Conservation (phyloP, 2,113 vertebrate genomes). For the Lepisosteus osseus region DNA sequence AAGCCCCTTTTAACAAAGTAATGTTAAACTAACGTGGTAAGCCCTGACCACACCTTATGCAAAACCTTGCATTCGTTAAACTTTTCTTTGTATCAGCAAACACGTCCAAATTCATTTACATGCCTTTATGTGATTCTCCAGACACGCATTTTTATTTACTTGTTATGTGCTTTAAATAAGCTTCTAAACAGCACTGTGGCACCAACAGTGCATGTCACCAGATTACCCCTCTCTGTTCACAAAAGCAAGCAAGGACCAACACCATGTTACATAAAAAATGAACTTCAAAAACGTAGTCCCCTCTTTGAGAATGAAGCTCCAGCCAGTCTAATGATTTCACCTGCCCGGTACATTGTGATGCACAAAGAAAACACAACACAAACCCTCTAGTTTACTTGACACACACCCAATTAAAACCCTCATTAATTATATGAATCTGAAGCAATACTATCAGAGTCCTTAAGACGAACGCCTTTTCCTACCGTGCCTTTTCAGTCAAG, state of each 20-base stretch:
- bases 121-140: no score
- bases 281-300: no score
- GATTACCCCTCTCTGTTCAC: no score
- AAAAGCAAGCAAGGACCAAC: no score
- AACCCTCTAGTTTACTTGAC: conserved; percentile 52
- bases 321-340: conserved; percentile 56
- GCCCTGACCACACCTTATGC: conserved; percentile 12
- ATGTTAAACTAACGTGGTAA: conserved; percentile 25
- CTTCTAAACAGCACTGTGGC: no score
- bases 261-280: no score
- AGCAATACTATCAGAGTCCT: conserved; percentile 43
- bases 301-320: no score
- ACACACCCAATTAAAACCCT: conserved; percentile 77
- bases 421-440: conserved; percentile 81
- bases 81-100: conserved; percentile 13
- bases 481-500: conserved; percentile 27
- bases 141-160: no score
- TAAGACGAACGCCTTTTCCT: conserved; percentile 37
- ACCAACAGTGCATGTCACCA: no score
- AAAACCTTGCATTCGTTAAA: conserved; percentile 20
- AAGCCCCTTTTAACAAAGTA: conserved; percentile 16
- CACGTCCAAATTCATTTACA: conserved; percentile 14
- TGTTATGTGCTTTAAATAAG: no score
- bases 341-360: conserved; percentile 58
- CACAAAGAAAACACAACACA: conserved; percentile 43